phyloP scores from a whole-genome alignment of 2,888 invertebrate genomes.

The Phoenoteleia sp. region DNA sequence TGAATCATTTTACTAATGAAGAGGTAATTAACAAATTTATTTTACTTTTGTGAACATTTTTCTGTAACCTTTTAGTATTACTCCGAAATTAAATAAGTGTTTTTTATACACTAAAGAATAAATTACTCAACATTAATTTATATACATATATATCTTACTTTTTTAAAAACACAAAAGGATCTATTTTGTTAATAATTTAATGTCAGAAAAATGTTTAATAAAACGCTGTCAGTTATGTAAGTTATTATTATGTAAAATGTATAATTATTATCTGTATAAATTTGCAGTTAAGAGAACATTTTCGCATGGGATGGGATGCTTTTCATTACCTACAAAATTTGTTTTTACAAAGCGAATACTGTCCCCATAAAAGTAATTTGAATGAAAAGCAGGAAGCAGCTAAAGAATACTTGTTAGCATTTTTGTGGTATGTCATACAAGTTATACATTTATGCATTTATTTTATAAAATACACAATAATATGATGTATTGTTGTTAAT shows the following conservation, averaged over 20 bases:
- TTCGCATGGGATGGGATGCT: conserved; percentile 15
- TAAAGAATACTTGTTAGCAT: conserved; percentile 9
- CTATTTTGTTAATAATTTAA: not conserved
- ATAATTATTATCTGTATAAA: not conserved
- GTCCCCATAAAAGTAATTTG: not conserved
- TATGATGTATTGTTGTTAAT: not conserved
- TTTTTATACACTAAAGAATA: no score
- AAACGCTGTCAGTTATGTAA: no score
- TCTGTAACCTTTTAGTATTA: no score
- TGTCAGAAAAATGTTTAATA: no score
- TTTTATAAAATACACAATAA: not conserved
- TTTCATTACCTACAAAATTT: not conserved
- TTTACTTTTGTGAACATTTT: not conserved
- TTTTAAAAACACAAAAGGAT: not conserved
- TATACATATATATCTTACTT: not conserved
- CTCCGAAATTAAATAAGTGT: no score
- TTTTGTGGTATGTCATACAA: conserved; percentile 18
- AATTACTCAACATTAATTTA: not conserved
- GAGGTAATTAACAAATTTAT: conserved; percentile 5
- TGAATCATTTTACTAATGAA: conserved; percentile 1
- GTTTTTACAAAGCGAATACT: conserved; percentile 8
- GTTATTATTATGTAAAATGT: not conserved
- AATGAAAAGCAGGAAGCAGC: not conserved
- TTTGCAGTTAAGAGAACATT: conserved; percentile 11
- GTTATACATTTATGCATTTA: not conserved